Evolutionary conservation across 2,797 vertebrate species (phyloP), one percentile per base, ranked within the genome.

Genomic region (Xiphorhynchus erythropygius): DNA sequence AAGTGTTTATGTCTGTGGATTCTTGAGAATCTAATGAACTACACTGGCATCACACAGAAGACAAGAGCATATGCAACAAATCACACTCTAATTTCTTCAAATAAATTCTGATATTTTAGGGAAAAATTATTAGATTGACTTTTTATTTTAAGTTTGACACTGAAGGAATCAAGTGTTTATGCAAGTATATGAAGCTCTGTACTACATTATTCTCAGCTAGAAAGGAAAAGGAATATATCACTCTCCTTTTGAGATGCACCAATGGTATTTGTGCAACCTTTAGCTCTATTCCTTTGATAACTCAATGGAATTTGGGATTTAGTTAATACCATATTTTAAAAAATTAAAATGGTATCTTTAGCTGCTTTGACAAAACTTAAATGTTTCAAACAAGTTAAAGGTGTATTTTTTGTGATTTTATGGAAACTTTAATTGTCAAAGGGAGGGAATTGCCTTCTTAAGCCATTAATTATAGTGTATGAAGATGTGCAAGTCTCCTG

Each of bases 11-110:
- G 55, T 92, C n/a, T 84, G 32, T 85, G 82, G 52, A 93, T 90
- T 81, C 68, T 94, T 90, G 75, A 93, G 80, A 94, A 94, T 91
- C 74, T 94, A 91, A 94, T 95, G 86, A 92, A 77, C 65, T 89
- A 69, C 16, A 9, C 46, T 91, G 47, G 46, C 24, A 93, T 85
- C 52, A 76, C 30, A 70, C 6, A 44, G 30, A 90, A 86, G 69
- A 68, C 35, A 94, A 68, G 30, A 76, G 41, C 65, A 35, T 78
- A 47, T 8, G 21, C 3, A 67, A 9, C 4, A 81, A 79, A 90
- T 49, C 3, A 39, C 4, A 63, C 41, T 85, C 65, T 41, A 30
- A 30, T 80, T 87, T 83, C 10, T 77, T 93, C 14, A 46, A 75
- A n/a, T 0, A 46, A 67, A 64, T 50, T 67, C 5, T 74, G 3